Evolutionary conservation across 2,797 vertebrate genomes (phyloP).

Genomic region (Glyptemys insculpta): DNA sequence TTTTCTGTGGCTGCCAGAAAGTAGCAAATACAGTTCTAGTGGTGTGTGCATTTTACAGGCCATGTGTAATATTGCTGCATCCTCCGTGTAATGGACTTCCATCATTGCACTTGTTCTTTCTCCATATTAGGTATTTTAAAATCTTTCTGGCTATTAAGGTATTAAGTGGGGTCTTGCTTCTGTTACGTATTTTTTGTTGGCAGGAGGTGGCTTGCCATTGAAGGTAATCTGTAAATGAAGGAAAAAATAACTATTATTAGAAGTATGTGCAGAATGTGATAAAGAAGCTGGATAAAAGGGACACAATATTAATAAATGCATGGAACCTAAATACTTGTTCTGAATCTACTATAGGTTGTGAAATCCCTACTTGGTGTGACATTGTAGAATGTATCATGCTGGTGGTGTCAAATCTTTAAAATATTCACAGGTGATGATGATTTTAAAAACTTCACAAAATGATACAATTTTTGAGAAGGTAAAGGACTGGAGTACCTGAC

Average conservation of each 20-base stretch:
- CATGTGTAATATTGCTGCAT: neutral
- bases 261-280: neutral
- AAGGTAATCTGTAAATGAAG: neutral
- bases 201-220: neutral
- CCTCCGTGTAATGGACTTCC: neutral
- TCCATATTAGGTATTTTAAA: neutral
- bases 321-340: neutral
- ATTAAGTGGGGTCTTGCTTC: neutral
- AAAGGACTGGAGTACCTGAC: neutral
- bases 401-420: neutral
- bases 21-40: neutral
- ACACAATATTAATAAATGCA: neutral
- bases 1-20: neutral
- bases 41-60: neutral
- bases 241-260: neutral
- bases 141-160: neutral
- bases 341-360: neutral
- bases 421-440: neutral
- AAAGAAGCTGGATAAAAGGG: neutral
- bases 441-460: neutral
- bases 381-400: neutral
- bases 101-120: neutral
- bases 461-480: neutral
- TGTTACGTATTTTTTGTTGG: neutral
- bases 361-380: neutral